A percentile compares a stretch with the other conserved stretches of the same genome.
Conservation (phyloP, 2,797 vertebrate genomes). For the Champsocephalus gunnari region DNA sequence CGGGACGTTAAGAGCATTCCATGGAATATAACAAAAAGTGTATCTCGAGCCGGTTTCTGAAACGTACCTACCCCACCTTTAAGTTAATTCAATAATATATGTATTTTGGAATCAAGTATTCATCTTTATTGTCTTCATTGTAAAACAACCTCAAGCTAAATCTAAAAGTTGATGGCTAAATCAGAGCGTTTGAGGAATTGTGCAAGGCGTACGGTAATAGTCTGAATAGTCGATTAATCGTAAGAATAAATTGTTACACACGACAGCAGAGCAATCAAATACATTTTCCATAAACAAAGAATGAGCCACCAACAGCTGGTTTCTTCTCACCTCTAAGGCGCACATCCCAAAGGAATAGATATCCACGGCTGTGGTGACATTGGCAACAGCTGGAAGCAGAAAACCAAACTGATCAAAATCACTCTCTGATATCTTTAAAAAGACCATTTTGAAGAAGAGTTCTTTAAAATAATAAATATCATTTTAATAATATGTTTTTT, state of each 20-base stretch:
- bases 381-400: slow-evolving; percentile 90
- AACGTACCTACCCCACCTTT: too few relatives aligned
- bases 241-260: not conserved
- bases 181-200: too few relatives aligned
- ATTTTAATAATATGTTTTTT: not conserved
- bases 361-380: slow-evolving; percentile 97
- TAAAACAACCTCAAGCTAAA: too few relatives aligned
- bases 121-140: too few relatives aligned
- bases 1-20: too few relatives aligned
- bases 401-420: slow-evolving; percentile 19
- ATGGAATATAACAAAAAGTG: too few relatives aligned
- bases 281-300: not conserved
- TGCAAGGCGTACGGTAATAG: too few relatives aligned
- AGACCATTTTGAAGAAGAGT: slow-evolving; percentile 11
- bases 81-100: too few relatives aligned
- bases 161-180: too few relatives aligned
- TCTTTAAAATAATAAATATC: not conserved
- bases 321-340: slow-evolving; percentile 91
- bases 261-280: not conserved
- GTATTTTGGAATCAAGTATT: too few relatives aligned
- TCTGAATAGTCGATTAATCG: too few relatives aligned
- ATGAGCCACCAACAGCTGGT: not conserved
- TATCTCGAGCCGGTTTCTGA: too few relatives aligned
- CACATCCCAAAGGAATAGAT: slow-evolving; percentile 99
- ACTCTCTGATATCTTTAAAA: not conserved